These are phyloP conservation scores for Donacobius atricapilla DNA, from an alignment of 2,113 vertebrate species.

Conservation along the genomic window DNA sequence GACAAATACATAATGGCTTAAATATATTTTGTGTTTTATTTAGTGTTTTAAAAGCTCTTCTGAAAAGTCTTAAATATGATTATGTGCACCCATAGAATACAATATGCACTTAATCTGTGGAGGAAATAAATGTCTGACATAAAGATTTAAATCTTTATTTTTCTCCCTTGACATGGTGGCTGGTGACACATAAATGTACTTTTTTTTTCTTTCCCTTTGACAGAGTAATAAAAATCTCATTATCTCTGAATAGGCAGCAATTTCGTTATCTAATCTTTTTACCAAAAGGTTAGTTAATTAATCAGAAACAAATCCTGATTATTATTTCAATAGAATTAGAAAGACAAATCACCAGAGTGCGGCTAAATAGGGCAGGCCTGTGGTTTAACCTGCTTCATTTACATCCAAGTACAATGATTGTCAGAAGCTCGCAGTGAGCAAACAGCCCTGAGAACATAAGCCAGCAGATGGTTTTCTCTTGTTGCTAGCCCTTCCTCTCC, in stretches of 20 bases:
- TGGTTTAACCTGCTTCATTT: constrained; percentile 78
- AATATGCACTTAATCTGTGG: neutral
- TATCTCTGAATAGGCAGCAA: constrained; percentile 82
- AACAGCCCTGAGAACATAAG: constrained; percentile 69
- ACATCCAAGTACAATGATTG: constrained; percentile 70
- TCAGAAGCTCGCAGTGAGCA: constrained; percentile 67
- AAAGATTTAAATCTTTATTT: constrained; percentile 61
- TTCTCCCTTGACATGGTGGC: constrained; percentile 46
- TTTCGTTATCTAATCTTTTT: constrained; percentile 83
- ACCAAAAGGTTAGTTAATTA: constrained; percentile 84
- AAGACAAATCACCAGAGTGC: constrained; percentile 78
- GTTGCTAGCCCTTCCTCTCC: constrained; percentile 70
- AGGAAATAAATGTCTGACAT: constrained; percentile 45
- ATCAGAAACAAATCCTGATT: constrained; percentile 83
- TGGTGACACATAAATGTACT: constrained; percentile 72
- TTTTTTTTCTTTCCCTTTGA: constrained; percentile 64
- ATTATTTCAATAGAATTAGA: constrained; percentile 83
- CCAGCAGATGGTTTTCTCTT: constrained; percentile 82
- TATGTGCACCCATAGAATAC: neutral
- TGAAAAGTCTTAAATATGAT: constrained; percentile 17
- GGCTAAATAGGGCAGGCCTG: constrained; percentile 76
- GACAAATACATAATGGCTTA: neutral
- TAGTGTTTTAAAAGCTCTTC: constrained; percentile 52
- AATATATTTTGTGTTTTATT: constrained; percentile 53
- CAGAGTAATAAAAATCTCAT: constrained; percentile 84